These are phyloP conservation scores for Syndactyla subalaris DNA, from an alignment of 2,797 vertebrate species.

Conservation along the genomic window DNA sequence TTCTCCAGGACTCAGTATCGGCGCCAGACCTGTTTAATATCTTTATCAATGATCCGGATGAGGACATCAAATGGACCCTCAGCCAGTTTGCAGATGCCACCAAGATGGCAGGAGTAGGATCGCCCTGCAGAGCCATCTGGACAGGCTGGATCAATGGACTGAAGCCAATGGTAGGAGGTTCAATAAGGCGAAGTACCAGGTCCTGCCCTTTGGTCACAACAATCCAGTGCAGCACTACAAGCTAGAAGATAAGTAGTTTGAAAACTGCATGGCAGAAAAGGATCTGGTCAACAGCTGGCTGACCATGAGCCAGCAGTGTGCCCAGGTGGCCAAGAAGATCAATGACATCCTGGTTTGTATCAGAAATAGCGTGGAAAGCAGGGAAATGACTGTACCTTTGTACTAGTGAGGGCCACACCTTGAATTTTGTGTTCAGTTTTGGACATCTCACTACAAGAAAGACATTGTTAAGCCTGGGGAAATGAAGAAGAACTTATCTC, in stretches of 20 bases:
- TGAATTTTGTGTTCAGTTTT: neutral
- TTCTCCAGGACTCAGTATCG: neutral
- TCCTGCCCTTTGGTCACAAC: neutral
- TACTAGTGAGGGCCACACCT: neutral
- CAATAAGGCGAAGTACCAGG: rapidly evolving
- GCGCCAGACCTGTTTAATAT: neutral
- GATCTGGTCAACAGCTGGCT: neutral
- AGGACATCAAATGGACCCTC: neutral
- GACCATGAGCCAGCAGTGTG: neutral
- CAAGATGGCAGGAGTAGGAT: neutral
- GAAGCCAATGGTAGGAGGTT: neutral
- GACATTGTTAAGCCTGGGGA: neutral
- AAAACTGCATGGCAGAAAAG: neutral
- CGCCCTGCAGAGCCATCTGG: neutral
- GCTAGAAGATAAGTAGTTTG: neutral
- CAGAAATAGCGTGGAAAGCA: neutral
- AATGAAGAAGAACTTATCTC: neutral
- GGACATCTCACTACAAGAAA: neutral
- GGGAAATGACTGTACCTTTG: rapidly evolving
- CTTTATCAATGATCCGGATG: neutral
- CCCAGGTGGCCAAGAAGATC: neutral
- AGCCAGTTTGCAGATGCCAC: neutral
- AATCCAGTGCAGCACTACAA: neutral
- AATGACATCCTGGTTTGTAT: neutral
- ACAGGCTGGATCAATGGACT: neutral